Percentiles rank a stretch among this genome's conserved stretches.
Evolutionary conservation across 2,888 invertebrate species (phyloP).

Genomic region (Sycophila texana): DNA sequence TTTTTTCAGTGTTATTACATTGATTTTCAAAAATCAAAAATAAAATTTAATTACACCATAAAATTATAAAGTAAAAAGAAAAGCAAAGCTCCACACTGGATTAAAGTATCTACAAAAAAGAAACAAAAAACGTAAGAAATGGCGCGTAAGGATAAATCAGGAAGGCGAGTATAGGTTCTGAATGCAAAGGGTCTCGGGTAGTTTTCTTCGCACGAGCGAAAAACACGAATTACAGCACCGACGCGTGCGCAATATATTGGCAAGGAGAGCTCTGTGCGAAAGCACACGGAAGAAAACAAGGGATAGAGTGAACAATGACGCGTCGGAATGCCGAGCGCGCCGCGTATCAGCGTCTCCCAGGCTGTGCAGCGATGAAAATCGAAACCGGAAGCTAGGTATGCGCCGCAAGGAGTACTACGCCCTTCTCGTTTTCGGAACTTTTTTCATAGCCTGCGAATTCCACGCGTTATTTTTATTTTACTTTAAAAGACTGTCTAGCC

Average conservation of each 20-base stretch:
- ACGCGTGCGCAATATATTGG: background rate
- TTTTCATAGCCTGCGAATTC: conserved; percentile 16
- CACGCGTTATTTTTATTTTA: background rate
- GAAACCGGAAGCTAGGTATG: conserved; percentile 30
- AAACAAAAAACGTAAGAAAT: too few relatives aligned
- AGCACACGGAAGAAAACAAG: conserved; percentile 19
- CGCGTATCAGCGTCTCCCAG: conserved; percentile 11
- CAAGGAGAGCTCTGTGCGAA: background rate
- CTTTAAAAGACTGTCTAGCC: too few relatives aligned
- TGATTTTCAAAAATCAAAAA: too few relatives aligned
- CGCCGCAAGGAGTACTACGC: conserved; percentile 2
- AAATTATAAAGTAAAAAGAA: too few relatives aligned
- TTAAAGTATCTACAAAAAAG: too few relatives aligned
- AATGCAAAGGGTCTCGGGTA: too few relatives aligned
- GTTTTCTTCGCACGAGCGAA: background rate
- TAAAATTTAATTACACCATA: too few relatives aligned
- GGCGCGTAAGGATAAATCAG: too few relatives aligned
- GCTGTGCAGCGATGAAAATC: conserved; percentile 29
- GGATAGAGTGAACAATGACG: conserved; percentile 26
- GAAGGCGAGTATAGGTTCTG: too few relatives aligned
- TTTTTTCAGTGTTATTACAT: too few relatives aligned
- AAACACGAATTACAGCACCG: background rate
- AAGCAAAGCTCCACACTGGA: too few relatives aligned
- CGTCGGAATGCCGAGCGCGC: conserved; percentile 13
- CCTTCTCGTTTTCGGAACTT: conserved; percentile 1